A percentile compares a stretch with the other conserved stretches of the same genome.
phyloP scores from a whole-genome alignment of 2,797 vertebrate genomes.

The Sarcophilus harrisii region DNA sequence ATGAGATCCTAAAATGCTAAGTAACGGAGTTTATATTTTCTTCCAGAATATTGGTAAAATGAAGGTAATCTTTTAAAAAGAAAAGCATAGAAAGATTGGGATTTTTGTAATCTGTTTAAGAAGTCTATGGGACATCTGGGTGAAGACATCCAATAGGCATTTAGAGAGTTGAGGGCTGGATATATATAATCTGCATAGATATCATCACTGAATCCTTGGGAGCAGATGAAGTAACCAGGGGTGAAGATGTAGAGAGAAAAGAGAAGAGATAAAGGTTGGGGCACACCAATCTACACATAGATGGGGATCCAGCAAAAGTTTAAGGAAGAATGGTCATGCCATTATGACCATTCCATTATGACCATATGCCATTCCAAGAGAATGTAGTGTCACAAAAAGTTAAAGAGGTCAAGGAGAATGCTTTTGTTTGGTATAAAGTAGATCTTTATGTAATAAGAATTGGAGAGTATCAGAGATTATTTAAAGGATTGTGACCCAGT shows the following conservation, averaged over 20 bases:
- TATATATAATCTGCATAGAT: not conserved
- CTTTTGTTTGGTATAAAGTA: not conserved
- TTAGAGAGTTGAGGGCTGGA: not conserved
- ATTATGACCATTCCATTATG: too few species aligned
- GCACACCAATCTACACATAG: not conserved
- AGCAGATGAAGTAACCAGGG: not conserved
- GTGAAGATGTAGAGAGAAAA: not conserved
- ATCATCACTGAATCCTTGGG: not conserved
- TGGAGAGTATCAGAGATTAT: not conserved
- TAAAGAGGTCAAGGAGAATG: not conserved
- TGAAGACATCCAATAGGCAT: not conserved
- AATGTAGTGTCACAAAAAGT: not conserved
- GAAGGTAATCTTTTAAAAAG: not conserved
- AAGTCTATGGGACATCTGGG: not conserved
- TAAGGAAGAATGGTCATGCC: not conserved
- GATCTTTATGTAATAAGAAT: not conserved
- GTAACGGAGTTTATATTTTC: not conserved
- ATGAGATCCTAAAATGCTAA: not conserved
- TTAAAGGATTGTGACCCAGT: not conserved
- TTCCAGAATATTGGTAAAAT: not conserved
- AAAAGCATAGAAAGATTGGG: not conserved
- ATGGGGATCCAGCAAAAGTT: not conserved
- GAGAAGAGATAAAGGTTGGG: not conserved
- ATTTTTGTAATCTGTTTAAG: not conserved
- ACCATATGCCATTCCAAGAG: too few species aligned